Conservation (phyloP, 1,140 invertebrate genomes). For the Mycetomoellerius zeteki region DNA sequence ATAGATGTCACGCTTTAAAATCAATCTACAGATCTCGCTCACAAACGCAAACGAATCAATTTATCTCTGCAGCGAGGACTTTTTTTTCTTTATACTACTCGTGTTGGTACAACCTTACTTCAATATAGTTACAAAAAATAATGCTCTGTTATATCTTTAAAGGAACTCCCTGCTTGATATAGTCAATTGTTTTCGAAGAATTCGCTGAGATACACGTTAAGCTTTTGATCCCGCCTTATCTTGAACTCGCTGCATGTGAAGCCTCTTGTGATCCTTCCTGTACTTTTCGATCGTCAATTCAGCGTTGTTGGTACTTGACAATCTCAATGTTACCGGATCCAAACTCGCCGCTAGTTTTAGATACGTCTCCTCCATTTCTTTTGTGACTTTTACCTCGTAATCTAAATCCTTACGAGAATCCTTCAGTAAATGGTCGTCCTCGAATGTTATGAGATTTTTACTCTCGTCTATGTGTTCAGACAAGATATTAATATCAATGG, state of each 20-base stretch:
- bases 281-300: constrained; percentile 85
- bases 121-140: constrained; percentile 78
- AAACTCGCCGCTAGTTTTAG: constrained; percentile 84
- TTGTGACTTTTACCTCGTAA: constrained; percentile 83
- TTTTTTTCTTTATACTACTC: constrained; percentile 63
- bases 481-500: constrained; percentile 43
- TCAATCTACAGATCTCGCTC: constrained; percentile 15
- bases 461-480: constrained; percentile 49
- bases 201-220: constrained; percentile 74
- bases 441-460: constrained; percentile 83
- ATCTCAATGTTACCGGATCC: constrained; percentile 77
- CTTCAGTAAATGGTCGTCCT: constrained; percentile 68
- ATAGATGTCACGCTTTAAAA: background rate
- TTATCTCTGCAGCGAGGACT: constrained; percentile 57
- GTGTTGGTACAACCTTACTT: constrained; percentile 76
- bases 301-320: constrained; percentile 70
- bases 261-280: constrained; percentile 82
- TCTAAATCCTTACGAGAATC: constrained; percentile 56
- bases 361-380: constrained; percentile 86
- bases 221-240: constrained; percentile 78
- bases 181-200: constrained; percentile 65
- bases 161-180: constrained; percentile 77
- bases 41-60: constrained; percentile 56
- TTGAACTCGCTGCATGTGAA: constrained; percentile 74
- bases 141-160: constrained; percentile 78